Evolutionary conservation across 2,797 vertebrate species (phyloP).

Genomic region (Scarus forsteni): DNA sequence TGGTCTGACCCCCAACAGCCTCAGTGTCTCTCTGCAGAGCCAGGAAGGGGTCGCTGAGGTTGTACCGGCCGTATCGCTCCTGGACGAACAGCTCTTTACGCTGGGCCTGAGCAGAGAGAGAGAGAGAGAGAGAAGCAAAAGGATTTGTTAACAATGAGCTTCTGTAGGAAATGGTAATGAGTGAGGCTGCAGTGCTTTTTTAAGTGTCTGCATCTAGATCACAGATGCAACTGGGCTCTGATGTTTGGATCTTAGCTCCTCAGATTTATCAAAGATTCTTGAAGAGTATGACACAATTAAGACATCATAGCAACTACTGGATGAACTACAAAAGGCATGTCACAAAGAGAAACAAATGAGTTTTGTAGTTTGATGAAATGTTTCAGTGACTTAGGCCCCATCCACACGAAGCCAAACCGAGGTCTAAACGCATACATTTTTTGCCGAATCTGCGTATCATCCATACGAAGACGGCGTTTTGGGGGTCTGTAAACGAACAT

Average conservation of each 20-base stretch:
- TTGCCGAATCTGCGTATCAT: too few relatives aligned
- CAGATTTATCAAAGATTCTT: background rate
- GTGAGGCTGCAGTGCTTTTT: background rate
- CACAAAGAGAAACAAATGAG: too few relatives aligned
- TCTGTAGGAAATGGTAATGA: background rate
- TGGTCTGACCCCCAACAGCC: conserved; percentile 83
- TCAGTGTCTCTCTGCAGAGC: conserved; percentile 95
- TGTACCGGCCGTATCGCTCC: conserved; percentile 94
- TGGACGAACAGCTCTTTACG: conserved; percentile 92
- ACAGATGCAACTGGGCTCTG: conserved; percentile 1
- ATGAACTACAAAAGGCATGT: too few relatives aligned
- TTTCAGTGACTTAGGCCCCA: too few relatives aligned
- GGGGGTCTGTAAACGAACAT: too few relatives aligned
- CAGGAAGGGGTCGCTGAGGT: conserved; percentile 94
- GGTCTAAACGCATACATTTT: too few relatives aligned
- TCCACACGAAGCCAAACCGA: too few relatives aligned
- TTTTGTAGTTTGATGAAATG: too few relatives aligned
- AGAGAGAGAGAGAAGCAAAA: too few relatives aligned
- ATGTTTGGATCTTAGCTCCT: background rate
- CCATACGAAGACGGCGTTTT: too few relatives aligned
- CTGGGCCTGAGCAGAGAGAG: conserved; percentile 85
- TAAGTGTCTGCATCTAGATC: conserved; percentile 8
- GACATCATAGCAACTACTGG: too few relatives aligned
- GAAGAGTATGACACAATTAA: too few relatives aligned
- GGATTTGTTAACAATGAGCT: background rate